Evolutionary conservation across 2,797 vertebrate genomes (phyloP).

Genomic region (Glossophaga mutica): DNA sequence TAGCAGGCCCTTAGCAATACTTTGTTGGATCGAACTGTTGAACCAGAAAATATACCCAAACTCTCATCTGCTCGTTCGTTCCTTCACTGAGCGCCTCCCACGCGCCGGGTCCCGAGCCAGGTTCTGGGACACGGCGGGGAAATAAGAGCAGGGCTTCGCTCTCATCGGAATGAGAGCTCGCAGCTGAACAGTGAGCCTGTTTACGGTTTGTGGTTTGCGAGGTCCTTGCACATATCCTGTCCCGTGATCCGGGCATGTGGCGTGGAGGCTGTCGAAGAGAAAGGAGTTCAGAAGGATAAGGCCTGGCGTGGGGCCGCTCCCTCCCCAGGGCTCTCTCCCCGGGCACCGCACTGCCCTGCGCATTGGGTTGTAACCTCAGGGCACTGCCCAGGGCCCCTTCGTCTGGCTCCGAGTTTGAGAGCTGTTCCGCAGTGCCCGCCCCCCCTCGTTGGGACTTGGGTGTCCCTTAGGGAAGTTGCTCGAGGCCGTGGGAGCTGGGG

Average conservation of each 20-base stretch:
- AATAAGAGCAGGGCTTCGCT: neutral
- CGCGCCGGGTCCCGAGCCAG: neutral
- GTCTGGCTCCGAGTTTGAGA: neutral
- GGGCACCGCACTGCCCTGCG: rapidly evolving
- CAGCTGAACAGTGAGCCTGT: neutral
- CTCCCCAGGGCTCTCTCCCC: neutral
- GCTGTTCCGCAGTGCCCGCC: neutral
- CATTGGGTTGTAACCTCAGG: neutral
- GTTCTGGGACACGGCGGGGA: neutral
- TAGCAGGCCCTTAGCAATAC: neutral
- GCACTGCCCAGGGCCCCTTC: neutral
- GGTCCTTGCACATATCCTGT: neutral
- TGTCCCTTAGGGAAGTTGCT: neutral
- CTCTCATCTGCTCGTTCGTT: neutral
- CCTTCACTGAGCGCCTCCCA: neutral
- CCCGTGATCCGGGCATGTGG: neutral
- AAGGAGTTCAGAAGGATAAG: neutral
- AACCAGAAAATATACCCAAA: neutral
- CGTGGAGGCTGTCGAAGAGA: neutral
- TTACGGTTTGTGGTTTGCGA: conserved; percentile 6
- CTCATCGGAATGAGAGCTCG: neutral
- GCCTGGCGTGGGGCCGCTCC: neutral
- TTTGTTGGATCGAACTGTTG: neutral
- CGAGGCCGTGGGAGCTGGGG: neutral
- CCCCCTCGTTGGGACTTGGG: no score